phyloP scores from a whole-genome alignment of 2,888 invertebrate species.

The Fragum fragum region DNA sequence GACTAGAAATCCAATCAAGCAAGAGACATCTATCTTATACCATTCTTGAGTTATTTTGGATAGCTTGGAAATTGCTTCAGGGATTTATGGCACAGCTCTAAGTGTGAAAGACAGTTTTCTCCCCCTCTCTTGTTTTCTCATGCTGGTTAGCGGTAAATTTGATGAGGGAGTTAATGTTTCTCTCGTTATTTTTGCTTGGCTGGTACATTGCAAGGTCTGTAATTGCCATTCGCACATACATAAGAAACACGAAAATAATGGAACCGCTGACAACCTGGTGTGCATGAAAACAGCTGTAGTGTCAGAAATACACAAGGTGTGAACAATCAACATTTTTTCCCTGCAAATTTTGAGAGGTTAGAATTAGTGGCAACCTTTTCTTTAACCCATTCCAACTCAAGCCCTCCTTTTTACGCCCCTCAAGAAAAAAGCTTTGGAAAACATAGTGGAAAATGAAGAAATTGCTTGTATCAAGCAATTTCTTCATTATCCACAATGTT shows the following conservation, averaged over 20 bases:
- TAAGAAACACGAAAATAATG: slow-evolving; percentile 29
- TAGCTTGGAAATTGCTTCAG: background rate
- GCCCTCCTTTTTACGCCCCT: too few species aligned
- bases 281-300: slow-evolving; percentile 24
- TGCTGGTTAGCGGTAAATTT: slow-evolving; percentile 33
- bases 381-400: too few species aligned
- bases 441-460: too few species aligned
- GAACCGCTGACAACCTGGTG: slow-evolving; percentile 24
- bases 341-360: slow-evolving; percentile 2
- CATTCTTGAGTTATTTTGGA: background rate
- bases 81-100: slow-evolving; percentile 13
- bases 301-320: slow-evolving; percentile 30
- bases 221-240: slow-evolving; percentile 25
- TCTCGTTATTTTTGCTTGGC: background rate
- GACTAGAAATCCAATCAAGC: background rate
- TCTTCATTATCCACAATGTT: too few species aligned
- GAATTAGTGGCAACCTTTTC: background rate
- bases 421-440: too few species aligned
- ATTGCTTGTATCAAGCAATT: too few species aligned
- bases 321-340: slow-evolving; percentile 11
- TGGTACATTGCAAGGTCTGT: slow-evolving; percentile 22
- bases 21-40: background rate
- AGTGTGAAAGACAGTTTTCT: slow-evolving; percentile 14
- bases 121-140: slow-evolving; percentile 9
- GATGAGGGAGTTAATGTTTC: slow-evolving; percentile 21